Base-by-base conservation (phyloP, 2,888 invertebrate species). In the Netelia virgata region DNA sequence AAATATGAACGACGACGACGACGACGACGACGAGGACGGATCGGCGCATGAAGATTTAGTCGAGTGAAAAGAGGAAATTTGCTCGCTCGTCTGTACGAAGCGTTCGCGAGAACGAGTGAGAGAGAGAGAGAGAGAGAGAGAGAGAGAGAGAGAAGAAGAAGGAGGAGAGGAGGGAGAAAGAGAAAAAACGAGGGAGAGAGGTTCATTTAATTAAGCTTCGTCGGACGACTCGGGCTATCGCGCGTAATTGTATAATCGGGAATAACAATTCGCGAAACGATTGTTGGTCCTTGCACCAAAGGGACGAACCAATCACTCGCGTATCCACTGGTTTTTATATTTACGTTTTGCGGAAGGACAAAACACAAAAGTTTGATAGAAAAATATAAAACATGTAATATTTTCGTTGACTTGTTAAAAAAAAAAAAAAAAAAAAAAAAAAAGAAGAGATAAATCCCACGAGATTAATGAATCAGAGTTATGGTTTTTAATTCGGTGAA, bases 181-280 rank as follows among this genome's bases (percentile, higher is more conserved):
- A 23, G 3, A 1, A 23, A 50, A 1, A n/a, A 23, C 16, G 64
- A 66, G 20, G 10, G 53, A 23, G 43, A 47, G 72, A 79, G 53
- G 47, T 77, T 82, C 82, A 72, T 69, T 77, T 57, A 83, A 83
- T 83, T 77, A 76, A 74, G 74, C 77, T 69, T 81, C 77, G 76
- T 80, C 77, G 50, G 76, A 18, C 41, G 57, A 70, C 77, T 50
- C 23, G 72, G 1, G 2, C n/a, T 28, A 23, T 63, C 61, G 2
- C 57, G 16, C n/a, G 28, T 36, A 64, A 64, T 64, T 64, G 36
- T n/a, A 64, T 64, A 66, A 63, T 59, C 50, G 82, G 41, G 57
- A 66, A 66, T 66, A 50, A 79, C 69, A 80, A 75, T 75, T 79
- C 43, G 11, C 16, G n/a, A 36, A 20, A 66, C 36, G 53, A 47